Base-by-base conservation (phyloP, 2,888 invertebrate genomes). In the Candidula unifasciata region DNA sequence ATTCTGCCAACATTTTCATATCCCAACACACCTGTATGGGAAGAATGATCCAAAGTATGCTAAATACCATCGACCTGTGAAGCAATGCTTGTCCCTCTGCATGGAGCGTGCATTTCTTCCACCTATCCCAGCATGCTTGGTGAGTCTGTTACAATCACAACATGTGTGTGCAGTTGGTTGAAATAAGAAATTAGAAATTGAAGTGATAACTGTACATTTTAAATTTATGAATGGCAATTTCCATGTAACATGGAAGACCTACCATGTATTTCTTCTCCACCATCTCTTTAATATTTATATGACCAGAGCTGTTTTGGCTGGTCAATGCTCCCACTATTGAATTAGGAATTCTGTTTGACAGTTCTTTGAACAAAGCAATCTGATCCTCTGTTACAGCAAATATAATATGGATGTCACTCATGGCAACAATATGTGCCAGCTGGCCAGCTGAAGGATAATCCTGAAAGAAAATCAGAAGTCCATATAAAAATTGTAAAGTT, bases 381-480 rank as follows among this genome's bases (percentile, higher is more conserved):
- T 80, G 84, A 35, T 73, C 66, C 13, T 95, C 95, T 0, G 98
- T 98, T 64, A 99, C 98, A 44, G 98, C 98, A 95, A 99, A 99
- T 90, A 99, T 99, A 71, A 99, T 95, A 94, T 99, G 99, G 89
- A 99, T 98, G 2, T 98, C 96, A 93, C 98, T 96, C 93, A 98
- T 96, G 92, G 97, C 97, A 37, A 98, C 97, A 96, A 96, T 94
- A 96, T 96, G 94, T 96, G 94, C 94, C n/a, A 95, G 92, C 94
- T 99, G 98, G 18, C 98, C 97, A 87, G 99, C 97, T 87, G 98
- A 98, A 0, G 99, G 99, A 93, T 99, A 99, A 93, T 99, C 99
- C 94, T 94, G n/a, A 6, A 1, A 73, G n/a, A n/a, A 27, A 52
- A 52, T 52, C 27, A 73, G 13, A 73, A 52, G n/a, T 6, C 44